These are phyloP conservation scores for Holotrichia oblita DNA, from an alignment of 1,140 invertebrate genomes.

Conservation along the genomic window DNA sequence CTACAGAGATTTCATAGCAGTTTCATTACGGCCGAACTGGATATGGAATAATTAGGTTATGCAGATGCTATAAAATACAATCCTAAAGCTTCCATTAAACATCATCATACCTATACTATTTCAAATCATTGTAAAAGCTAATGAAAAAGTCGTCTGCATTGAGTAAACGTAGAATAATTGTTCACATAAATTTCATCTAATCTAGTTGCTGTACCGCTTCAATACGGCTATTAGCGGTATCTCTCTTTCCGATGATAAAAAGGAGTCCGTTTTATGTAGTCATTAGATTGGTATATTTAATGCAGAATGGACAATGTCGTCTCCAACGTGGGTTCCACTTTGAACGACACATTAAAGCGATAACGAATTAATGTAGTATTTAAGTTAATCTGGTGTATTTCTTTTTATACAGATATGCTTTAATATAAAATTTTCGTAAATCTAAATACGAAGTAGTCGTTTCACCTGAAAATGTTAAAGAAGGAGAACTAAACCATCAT, in stretches of 20 bases:
- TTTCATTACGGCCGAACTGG: too few relatives aligned
- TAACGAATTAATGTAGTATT: too few relatives aligned
- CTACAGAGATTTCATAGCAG: not conserved
- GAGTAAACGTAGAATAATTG: not conserved
- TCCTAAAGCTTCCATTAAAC: not conserved
- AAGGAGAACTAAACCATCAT: too few relatives aligned
- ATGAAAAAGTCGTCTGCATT: not conserved
- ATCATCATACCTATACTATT: not conserved
- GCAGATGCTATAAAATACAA: not conserved
- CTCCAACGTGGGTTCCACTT: too few relatives aligned
- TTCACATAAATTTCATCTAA: not conserved
- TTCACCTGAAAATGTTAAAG: slow-evolving; percentile 29
- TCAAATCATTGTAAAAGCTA: not conserved
- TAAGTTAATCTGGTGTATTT: slow-evolving; percentile 46
- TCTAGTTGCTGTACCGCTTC: not conserved
- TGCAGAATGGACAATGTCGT: not conserved
- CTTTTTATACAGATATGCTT: too few relatives aligned
- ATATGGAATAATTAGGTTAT: not conserved
- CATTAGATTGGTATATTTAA: not conserved
- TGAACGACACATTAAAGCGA: too few relatives aligned
- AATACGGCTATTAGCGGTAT: not conserved
- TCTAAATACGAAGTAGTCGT: too few relatives aligned
- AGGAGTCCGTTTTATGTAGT: not conserved
- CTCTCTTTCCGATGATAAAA: not conserved
- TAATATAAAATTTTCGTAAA: too few relatives aligned